phyloP scores from a whole-genome alignment of 1,140 invertebrate genomes.

The Thrips palmi region DNA sequence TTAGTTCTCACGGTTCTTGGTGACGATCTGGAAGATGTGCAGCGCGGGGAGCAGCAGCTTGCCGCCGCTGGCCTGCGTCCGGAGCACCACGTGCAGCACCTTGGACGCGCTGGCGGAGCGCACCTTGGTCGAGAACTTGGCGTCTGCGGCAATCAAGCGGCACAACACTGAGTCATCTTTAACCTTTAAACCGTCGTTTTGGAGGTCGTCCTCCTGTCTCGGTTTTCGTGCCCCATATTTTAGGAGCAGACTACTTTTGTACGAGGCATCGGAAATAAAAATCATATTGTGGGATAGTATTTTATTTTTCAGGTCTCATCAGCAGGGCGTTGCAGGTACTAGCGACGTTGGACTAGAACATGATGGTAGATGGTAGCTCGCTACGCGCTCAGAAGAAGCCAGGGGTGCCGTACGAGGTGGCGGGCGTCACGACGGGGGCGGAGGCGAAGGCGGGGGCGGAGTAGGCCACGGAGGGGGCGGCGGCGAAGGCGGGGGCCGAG shows the following conservation, averaged over 20 bases:
- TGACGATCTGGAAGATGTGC: conserved; percentile 38
- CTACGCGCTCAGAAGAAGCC: no score
- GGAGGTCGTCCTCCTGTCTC: neutral
- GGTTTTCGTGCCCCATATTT: neutral
- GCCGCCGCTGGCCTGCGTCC: conserved; percentile 33
- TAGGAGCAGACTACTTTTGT: neutral
- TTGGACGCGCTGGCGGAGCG: conserved; percentile 35
- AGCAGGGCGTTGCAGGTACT: no score
- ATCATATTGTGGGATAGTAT: no score
- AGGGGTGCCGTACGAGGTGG: no score
- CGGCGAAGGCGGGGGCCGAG: no score
- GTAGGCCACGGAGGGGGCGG: no score
- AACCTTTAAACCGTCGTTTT: neutral
- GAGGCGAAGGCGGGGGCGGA: no score
- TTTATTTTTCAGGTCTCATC: no score
- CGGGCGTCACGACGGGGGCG: no score
- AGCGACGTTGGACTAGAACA: no score
- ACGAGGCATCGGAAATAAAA: neutral
- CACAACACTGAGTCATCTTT: neutral
- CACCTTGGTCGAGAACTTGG: conserved; percentile 39
- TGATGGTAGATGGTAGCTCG: no score
- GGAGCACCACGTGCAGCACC: conserved; percentile 37
- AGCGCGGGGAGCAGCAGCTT: conserved; percentile 37
- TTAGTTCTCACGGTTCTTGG: conserved; percentile 36
- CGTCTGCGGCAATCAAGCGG: conserved; percentile 29